Percentiles rank a stretch among this genome's conserved stretches.
Evolutionary conservation across 2,797 vertebrate species (phyloP).

Genomic region (Protosalanx chinensis): DNA sequence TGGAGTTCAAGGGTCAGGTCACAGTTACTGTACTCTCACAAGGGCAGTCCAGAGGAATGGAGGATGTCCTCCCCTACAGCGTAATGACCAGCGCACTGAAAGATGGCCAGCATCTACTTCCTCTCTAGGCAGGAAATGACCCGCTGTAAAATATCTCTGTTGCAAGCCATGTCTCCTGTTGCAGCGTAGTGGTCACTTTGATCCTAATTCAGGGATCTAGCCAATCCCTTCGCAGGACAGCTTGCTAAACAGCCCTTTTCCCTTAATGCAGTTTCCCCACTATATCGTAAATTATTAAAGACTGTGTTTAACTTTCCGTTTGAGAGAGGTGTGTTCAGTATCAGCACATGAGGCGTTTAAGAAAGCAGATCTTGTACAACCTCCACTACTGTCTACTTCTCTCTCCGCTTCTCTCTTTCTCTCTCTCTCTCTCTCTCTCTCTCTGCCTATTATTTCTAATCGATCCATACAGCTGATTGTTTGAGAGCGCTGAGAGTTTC

Average conservation of each 20-base stretch:
- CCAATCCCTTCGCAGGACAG: constrained; percentile 7
- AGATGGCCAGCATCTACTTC: constrained; percentile 31
- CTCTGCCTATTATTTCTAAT: neutral
- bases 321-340: no score
- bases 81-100: neutral
- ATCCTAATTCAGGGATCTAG: constrained; percentile 27
- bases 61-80: constrained; percentile 20
- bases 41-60: constrained; percentile 2
- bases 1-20: neutral
- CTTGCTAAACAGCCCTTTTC: no score
- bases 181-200: constrained; percentile 17
- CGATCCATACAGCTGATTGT: constrained; percentile 23
- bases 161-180: constrained; percentile 20
- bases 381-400: no score
- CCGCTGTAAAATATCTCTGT: constrained; percentile 35
- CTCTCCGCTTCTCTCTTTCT: no score
- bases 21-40: neutral
- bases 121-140: constrained; percentile 40
- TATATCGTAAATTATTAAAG: no score
- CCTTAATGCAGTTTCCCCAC: no score
- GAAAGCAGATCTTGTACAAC: no score
- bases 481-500: constrained; percentile 20
- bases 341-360: no score
- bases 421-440: neutral
- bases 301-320: no score